Base-by-base conservation (phyloP, 2,113 vertebrate species). In the Percopsis transmontana region DNA sequence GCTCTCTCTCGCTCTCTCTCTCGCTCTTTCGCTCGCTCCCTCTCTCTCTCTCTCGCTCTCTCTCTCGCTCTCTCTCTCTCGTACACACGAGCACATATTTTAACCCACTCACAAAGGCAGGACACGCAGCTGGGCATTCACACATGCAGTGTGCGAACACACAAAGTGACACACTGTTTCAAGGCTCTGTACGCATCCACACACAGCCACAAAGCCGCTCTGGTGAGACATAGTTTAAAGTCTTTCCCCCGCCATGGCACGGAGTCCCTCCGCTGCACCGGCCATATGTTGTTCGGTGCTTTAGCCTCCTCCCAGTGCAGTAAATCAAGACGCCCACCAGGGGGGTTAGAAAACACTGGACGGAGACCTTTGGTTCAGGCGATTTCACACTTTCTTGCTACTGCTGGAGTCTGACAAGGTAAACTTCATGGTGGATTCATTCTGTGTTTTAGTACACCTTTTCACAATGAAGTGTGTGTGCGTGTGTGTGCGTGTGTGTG, bases 271-370 rank as follows among this genome's bases (percentile, higher is more conserved):
- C n/a, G n/a, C n/a, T n/a, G n/a, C n/a, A n/a, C n/a, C n/a, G n/a
- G n/a, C n/a, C 11, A 16, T 13, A 6, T 21, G 39, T 23, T 42
- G 11, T 18, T 56, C 15, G 33, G 45, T 5, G 39, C 1, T 33
- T 4, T 33, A 7, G 5, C 8, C 27, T 33, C 5, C 8, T 72
- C 74, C 81, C 78, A 85, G 70, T 61, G 77, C 81, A 72, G 78
- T 83, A 76, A 86, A 88, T 82, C 76, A 75, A 76, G 72, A 79
- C 70, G 58, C 67, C 78, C 72, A 63, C 74, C 84, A 62, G 77
- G 1, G n/a, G 84, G 72, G 83, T 89, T 77, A 77, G 75, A 82
- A 82, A 80, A 78, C 57, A 52, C 58, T 62, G 70, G 64, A 70
- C 69, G 72, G 73, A 82, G 75, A 72, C 80, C 68, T 74, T 84